Percentiles rank a stretch among this genome's conserved stretches.
phyloP scores from a whole-genome alignment of 2,113 vertebrate species.

The Geococcyx californianus region DNA sequence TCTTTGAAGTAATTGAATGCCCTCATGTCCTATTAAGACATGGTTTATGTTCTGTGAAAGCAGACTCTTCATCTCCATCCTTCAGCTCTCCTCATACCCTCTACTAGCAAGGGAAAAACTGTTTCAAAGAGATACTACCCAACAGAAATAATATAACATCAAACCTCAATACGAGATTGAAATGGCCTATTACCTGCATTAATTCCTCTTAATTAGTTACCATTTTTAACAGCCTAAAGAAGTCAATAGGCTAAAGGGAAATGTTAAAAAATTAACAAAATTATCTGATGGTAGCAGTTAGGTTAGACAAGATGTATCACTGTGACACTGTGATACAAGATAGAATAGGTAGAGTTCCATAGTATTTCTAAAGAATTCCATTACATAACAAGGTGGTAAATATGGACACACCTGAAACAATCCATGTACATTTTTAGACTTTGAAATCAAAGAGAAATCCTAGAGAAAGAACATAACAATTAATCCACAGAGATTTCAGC shows the following conservation, averaged over 20 bases:
- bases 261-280: not conserved
- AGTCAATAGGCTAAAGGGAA: not conserved
- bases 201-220: not conserved
- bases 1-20: not conserved
- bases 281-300: not conserved
- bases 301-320: not conserved
- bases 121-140: not conserved
- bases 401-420: not conserved
- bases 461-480: not conserved
- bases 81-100: not conserved
- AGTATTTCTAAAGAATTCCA: not conserved
- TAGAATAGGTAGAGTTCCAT: not conserved
- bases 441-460: not conserved
- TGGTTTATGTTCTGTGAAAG: not conserved
- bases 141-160: not conserved
- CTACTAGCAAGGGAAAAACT: not conserved
- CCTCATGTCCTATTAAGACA: not conserved
- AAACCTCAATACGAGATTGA: rapidly evolving
- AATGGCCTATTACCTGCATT: not conserved
- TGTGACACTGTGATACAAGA: no score
- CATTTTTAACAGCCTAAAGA: not conserved
- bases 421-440: not conserved
- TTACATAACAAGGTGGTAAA: not conserved
- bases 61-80: not conserved
- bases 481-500: not conserved